phyloP scores from a whole-genome alignment of 2,797 vertebrate genomes.

The Acanthurus lineatus region DNA sequence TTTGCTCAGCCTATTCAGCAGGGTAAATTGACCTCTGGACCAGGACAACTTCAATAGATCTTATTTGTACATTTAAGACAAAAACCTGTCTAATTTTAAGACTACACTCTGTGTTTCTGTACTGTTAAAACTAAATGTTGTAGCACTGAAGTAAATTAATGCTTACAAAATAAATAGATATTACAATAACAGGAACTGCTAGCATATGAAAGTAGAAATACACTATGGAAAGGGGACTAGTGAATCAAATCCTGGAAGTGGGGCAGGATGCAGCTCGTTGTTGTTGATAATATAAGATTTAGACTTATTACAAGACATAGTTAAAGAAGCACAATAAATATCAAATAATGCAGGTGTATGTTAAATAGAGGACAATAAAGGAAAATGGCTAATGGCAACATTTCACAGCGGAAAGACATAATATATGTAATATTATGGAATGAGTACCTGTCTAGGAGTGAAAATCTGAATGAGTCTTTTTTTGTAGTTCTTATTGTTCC shows the following conservation, averaged over 20 bases:
- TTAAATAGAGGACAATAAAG: background rate
- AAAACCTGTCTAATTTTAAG: background rate
- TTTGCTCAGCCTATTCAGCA: no score
- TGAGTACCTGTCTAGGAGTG: background rate
- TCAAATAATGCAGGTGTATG: background rate
- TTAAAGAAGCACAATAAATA: background rate
- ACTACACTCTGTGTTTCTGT: background rate
- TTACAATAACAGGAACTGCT: background rate
- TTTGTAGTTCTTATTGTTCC: background rate
- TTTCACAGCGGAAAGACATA: background rate
- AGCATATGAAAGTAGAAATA: background rate
- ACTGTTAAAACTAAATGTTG: background rate
- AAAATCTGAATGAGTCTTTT: background rate
- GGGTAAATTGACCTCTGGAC: no score
- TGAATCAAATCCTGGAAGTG: background rate
- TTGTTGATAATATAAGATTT: slow-evolving; percentile 1
- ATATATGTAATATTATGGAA: background rate
- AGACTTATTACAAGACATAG: background rate
- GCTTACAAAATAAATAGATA: background rate
- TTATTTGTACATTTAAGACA: no score
- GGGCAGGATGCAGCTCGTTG: slow-evolving; percentile 6
- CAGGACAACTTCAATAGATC: no score
- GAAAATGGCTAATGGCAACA: background rate
- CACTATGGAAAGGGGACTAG: background rate
- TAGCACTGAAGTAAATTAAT: background rate